phyloP scores from a whole-genome alignment of 2,888 invertebrate species.

The Ametastegia equiseti region DNA sequence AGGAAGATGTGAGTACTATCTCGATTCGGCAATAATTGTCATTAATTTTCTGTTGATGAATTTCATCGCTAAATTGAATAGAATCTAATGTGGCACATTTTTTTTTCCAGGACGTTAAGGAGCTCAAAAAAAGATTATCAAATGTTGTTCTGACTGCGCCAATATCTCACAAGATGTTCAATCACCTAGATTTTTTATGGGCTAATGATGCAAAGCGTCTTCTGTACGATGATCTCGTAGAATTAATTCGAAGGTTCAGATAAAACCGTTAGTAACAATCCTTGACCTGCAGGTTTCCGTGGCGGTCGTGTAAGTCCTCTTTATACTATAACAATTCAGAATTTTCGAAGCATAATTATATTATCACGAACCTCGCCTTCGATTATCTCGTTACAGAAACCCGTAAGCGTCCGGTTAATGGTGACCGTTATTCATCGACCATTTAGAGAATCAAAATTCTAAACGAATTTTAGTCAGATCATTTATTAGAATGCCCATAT shows the following conservation, averaged over 20 bases:
- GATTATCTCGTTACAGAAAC: background rate
- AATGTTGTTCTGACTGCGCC: conserved; percentile 17
- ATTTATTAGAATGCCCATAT: background rate
- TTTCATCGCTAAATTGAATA: background rate
- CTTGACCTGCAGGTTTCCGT: background rate
- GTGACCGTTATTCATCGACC: background rate
- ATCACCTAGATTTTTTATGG: conserved; percentile 39
- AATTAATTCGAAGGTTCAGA: background rate
- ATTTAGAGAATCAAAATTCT: background rate
- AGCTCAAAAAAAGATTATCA: conserved; percentile 18
- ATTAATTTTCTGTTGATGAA: background rate
- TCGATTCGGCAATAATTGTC: background rate
- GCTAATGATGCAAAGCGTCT: conserved; percentile 2
- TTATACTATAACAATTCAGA: background rate
- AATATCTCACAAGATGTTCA: conserved; percentile 7
- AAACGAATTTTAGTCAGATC: background rate
- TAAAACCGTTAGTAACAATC: background rate
- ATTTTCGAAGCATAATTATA: background rate
- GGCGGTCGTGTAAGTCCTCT: background rate
- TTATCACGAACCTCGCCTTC: background rate
- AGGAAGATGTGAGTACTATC: conserved; percentile 19
- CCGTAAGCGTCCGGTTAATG: background rate
- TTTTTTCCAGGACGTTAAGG: conserved; percentile 34
- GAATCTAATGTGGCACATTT: background rate
- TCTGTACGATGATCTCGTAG: conserved; percentile 36